Evolutionary conservation across 2,113 vertebrate species (phyloP), one percentile per base, ranked within the genome.

Genomic region (Onychostruthus taczanowskii): DNA sequence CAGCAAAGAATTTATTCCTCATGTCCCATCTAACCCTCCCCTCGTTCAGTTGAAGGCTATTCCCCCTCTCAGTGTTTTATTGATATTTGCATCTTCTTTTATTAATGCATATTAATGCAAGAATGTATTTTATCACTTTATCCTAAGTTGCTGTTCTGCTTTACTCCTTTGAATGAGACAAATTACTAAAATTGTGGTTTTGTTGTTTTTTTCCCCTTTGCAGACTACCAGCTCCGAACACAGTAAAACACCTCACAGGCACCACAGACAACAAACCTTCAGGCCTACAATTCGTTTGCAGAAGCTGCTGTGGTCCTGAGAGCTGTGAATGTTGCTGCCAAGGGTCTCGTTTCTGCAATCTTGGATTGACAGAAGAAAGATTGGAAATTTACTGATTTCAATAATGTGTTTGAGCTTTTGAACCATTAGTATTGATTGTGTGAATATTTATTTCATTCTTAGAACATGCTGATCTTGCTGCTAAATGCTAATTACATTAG

Each of bases 151-250:
- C 66, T 86, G 22, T 10, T 70, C 47, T 77, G 67, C 12, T 72
- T 79, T 41, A 16, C 9, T 83, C 2, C 35, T 33, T 41, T 24
- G 5, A 73, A 33, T 17, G 27, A 62, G 31, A 24, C 21, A 35
- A 27, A 28, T 59, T 2, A 15, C 13, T 81, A 35, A 68, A 64
- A 10, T 33, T 73, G 10, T 0, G 0, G 0, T 15, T 44, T 53
- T 83, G 5, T 46, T 55, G 0, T 0, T 6, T 8, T n/a, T 72
- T 59, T 43, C 2, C 9, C 33, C 23, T 93, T 84, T 43, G 1
- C 96, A 98, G 98, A 98, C 88, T 98, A 98, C 95, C 98, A 98
- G 93, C 98, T 98, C 46, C 97, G 98, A 86, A 98, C 98, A 8
- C 98, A 98, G 85, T 98, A 98, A 93, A 74, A 43, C 81, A 26